Evolutionary conservation across 2,113 vertebrate species (phyloP).

Genomic region (Lates calcarifer): DNA sequence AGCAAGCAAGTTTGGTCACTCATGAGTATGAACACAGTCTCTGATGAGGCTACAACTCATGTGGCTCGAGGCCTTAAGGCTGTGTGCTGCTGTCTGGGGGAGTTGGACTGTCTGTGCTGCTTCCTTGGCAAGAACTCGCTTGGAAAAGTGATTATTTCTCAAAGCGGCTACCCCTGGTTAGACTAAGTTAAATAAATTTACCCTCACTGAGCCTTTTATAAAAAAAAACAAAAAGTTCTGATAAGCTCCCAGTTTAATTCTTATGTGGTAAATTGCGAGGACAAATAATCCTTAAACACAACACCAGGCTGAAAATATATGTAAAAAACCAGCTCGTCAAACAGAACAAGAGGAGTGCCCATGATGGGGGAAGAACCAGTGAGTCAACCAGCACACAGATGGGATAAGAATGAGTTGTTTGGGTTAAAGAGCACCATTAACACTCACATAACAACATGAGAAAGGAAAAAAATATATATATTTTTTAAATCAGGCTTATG

Average conservation of each 20-base stretch:
- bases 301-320: not conserved
- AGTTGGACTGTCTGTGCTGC: not conserved
- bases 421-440: conserved; percentile 37
- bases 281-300: not conserved
- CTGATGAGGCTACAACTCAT: not conserved
- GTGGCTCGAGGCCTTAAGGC: not conserved
- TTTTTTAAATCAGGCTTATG: conserved; percentile 13
- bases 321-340: not conserved
- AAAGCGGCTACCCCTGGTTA: not conserved
- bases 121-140: not conserved
- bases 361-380: conserved; percentile 23
- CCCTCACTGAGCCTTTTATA: not conserved
- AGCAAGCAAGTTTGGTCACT: not conserved
- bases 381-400: conserved; percentile 48
- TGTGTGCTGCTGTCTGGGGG: not conserved
- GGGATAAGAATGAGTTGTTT: conserved; percentile 54
- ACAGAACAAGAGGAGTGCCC: conserved; percentile 14
- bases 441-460: conserved; percentile 21
- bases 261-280: not conserved
- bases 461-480: conserved; percentile 27
- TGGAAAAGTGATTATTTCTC: not conserved
- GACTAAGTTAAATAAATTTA: not conserved
- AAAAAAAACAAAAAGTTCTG: not conserved
- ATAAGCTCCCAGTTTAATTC: not conserved
- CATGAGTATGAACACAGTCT: not conserved